These are phyloP conservation scores for Paraplagusia blochii DNA, from an alignment of 2,113 vertebrate genomes.

Conservation along the genomic window DNA sequence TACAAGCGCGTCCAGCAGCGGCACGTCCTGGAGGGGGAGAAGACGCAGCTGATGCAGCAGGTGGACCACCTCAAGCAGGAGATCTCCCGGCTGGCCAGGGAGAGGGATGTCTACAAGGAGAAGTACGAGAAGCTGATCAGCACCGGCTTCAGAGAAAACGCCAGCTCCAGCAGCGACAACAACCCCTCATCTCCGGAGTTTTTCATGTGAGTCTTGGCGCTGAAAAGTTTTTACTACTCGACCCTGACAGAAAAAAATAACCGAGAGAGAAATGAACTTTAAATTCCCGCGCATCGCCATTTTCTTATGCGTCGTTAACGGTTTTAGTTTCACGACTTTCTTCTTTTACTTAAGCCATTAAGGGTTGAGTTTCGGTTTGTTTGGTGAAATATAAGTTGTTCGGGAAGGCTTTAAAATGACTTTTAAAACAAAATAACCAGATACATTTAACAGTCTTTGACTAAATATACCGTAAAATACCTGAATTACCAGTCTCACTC, in stretches of 20 bases:
- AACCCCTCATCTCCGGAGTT: conserved; percentile 97
- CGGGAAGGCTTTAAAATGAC: too few species aligned
- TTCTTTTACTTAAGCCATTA: conserved; percentile 2
- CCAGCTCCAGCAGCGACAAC: conserved; percentile 90
- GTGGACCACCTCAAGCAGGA: conserved; percentile 99
- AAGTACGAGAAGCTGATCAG: conserved; percentile 98
- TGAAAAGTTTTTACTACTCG: conserved; percentile 58
- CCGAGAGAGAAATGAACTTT: conserved; percentile 32
- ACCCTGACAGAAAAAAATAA: conserved; percentile 18
- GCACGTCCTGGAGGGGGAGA: conserved; percentile 98
- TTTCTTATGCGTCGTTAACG: too few species aligned
- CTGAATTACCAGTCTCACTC: conserved; percentile 11
- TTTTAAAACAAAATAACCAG: too few species aligned
- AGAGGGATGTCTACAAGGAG: conserved; percentile 99
- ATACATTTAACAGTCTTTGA: too few species aligned
- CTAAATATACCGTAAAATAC: too few species aligned
- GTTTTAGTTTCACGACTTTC: too few species aligned
- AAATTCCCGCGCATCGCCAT: conserved; percentile 27
- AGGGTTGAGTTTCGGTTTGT: too few species aligned
- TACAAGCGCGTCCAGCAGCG: conserved; percentile 99
- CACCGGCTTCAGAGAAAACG: conserved; percentile 98
- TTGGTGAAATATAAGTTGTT: too few species aligned
- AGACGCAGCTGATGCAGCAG: conserved; percentile 97
- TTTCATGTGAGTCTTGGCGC: conserved; percentile 95
- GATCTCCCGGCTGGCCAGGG: conserved; percentile 96